Base-by-base conservation (phyloP, 1,140 invertebrate species). In the Heliconius congener region DNA sequence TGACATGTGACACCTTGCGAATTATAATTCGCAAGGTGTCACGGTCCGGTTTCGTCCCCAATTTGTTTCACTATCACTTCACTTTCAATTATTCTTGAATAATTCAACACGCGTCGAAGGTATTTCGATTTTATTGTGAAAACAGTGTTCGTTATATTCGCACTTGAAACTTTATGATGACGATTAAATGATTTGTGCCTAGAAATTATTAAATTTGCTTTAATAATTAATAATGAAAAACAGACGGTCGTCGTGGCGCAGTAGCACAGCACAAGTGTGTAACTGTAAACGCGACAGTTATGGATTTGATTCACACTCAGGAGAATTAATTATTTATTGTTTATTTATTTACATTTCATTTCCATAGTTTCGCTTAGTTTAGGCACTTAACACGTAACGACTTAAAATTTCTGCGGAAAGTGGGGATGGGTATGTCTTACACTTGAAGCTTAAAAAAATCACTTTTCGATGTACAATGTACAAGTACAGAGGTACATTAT, bases 31-130 rank as follows among this genome's bases (percentile, higher is more conserved):
- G 83, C 81, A 84, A 76, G 76, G 46, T 84, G 89, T 92, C 88
- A 87, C 87, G 92, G 88, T 88, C 76, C 80, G 85, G 73, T 76
- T 84, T 84, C 85, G 82, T 81, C 84, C 83, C 79, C 82, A 83
- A 90, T 88, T 88, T 88, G 85, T 92, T 89, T 88, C 85, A 88
- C 73, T 86, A 82, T 86, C 83, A 81, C 77, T 83, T 86, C 82
- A 86, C 83, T 89, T 92, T 90, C 85, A 87, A 90, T 91, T 90
- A 90, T 91, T 90, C 86, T 90, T 92, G 92, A 92, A 93, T 92
- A 90, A 92, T 93, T 91, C 90, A 91, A 85, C 82, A 82, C 81
- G 83, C 77, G 82, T 57, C 71, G 81, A 80, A 78, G 77, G 76
- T 71, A 85, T 86, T 88, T 90, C 85, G 81, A 88, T 90, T 83